A percentile compares a stretch with the other conserved stretches of the same genome.
Evolutionary conservation across 1,140 invertebrate species (phyloP).

Genomic region (Heliconius congener): DNA sequence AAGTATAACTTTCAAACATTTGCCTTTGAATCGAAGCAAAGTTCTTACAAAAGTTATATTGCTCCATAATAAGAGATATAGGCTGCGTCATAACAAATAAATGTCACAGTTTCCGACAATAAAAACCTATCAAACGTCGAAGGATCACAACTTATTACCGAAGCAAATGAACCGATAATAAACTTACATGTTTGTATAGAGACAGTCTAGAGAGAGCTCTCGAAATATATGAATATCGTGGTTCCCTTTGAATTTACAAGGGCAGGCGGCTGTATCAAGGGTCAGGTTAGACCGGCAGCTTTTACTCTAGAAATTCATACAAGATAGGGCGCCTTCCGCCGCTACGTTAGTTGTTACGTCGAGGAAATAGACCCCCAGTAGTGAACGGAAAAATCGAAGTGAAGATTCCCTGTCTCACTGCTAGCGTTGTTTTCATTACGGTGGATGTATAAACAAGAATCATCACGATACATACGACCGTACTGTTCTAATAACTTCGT

Average conservation of each 20-base stretch:
- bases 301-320: constrained; percentile 56
- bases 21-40: background rate
- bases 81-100: constrained; percentile 37
- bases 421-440: constrained; percentile 49
- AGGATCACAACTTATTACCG: constrained; percentile 62
- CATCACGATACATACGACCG: constrained; percentile 29
- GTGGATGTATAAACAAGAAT: constrained; percentile 47
- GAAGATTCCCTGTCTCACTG: constrained; percentile 46
- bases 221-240: constrained; percentile 24
- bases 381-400: constrained; percentile 53
- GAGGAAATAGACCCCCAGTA: constrained; percentile 58
- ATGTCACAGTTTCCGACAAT: constrained; percentile 50
- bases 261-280: constrained; percentile 34
- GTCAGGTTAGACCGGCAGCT: constrained; percentile 42
- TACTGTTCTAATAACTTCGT: background rate
- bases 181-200: constrained; percentile 49
- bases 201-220: constrained; percentile 47
- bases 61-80: constrained; percentile 26
- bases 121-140: constrained; percentile 55
- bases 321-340: constrained; percentile 52
- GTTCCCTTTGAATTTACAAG: constrained; percentile 29
- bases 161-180: constrained; percentile 62
- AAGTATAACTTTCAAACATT: background rate
- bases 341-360: constrained; percentile 52
- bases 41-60: constrained; percentile 8